Conservation (phyloP, 2,113 vertebrate species). For the Chionomys nivalis region DNA sequence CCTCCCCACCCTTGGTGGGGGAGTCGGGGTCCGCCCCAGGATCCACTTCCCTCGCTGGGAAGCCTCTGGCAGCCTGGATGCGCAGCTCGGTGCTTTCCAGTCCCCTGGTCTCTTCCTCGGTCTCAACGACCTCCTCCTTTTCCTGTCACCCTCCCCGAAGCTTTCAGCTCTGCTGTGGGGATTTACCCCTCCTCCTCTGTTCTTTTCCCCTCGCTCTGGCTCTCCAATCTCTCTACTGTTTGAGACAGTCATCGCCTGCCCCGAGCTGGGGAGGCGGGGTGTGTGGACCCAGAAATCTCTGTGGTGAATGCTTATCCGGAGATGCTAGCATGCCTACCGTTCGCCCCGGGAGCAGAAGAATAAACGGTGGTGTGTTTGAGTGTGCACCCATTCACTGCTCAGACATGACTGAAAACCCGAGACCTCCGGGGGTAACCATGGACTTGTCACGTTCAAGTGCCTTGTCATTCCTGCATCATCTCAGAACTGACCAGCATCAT, state of each 20-base stretch:
- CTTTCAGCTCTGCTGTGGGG: neutral
- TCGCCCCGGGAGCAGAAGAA: constrained; percentile 18
- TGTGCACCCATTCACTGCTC: neutral
- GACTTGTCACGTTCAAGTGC: constrained; percentile 54
- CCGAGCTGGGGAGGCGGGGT: constrained; percentile 58
- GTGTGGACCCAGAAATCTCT: constrained; percentile 63
- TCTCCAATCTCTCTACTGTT: constrained; percentile 1
- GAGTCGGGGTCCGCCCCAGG: constrained; percentile 38
- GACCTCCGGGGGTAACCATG: neutral
- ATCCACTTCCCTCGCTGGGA: constrained; percentile 20
- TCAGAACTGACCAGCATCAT: constrained; percentile 64
- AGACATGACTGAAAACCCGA: neutral
- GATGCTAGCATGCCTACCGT: neutral
- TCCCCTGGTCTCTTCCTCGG: neutral
- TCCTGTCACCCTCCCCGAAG: neutral
- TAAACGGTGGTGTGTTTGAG: constrained; percentile 52
- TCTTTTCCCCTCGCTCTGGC: neutral
- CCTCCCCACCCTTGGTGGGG: constrained; percentile 46
- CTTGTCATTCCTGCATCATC: constrained; percentile 71
- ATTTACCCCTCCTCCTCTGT: neutral
- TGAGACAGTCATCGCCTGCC: constrained; percentile 48
- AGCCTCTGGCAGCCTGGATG: constrained; percentile 1
- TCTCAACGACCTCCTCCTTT: neutral
- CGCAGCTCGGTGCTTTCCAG: constrained; percentile 7
- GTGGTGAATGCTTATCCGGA: constrained; percentile 20